Evolutionary conservation across 2,797 vertebrate genomes (phyloP).

Genomic region (Columba guinea): DNA sequence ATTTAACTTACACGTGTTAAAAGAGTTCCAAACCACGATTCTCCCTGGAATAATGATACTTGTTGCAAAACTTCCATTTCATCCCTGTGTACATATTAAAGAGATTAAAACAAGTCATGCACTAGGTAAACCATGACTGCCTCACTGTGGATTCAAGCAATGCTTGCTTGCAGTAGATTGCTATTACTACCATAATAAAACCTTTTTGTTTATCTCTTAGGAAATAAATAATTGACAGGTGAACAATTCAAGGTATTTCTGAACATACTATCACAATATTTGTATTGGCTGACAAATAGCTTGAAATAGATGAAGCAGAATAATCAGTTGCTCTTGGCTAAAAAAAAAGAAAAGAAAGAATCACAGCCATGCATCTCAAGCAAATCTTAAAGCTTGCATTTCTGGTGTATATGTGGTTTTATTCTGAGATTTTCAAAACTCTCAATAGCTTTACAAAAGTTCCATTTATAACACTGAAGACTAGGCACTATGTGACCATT

Average conservation of each 20-base stretch:
- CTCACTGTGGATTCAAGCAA: constrained; percentile 55
- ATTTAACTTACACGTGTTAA: neutral
- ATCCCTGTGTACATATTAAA: neutral
- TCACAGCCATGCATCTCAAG: neutral
- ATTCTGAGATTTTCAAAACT: neutral
- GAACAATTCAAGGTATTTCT: neutral
- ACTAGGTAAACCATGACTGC: constrained; percentile 27
- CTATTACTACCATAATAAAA: neutral
- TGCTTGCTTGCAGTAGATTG: neutral
- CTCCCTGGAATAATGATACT: neutral
- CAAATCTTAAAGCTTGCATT: neutral
- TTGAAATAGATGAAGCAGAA: neutral
- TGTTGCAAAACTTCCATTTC: neutral
- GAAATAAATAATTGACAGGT: neutral
- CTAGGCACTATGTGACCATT: neutral
- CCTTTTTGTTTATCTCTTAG: neutral
- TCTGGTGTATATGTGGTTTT: neutral
- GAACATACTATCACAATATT: neutral
- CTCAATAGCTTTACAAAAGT: neutral
- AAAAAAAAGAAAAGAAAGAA: neutral
- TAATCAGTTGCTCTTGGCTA: neutral
- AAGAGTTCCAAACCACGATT: neutral
- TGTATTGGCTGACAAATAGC: neutral
- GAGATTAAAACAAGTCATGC: neutral
- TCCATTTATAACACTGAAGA: neutral